Conservation (phyloP, 2,797 vertebrate genomes). For the Catharus ustulatus region DNA sequence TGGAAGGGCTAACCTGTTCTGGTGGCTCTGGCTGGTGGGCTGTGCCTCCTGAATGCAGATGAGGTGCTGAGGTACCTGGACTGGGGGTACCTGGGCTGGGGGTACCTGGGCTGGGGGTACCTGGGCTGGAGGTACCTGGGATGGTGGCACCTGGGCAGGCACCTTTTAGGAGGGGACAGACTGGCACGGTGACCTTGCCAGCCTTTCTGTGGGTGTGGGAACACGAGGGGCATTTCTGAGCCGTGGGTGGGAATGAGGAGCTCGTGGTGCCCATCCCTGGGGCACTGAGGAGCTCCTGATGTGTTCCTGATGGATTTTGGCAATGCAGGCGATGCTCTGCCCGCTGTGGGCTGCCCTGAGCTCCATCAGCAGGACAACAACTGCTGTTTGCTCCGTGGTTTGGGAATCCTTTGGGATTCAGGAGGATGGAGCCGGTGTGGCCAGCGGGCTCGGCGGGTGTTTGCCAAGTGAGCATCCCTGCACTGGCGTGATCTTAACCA, state of each 20-base stretch:
- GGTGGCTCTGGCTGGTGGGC: neutral
- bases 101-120: neutral
- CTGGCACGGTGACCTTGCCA: neutral
- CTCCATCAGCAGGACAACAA: fast-evolving
- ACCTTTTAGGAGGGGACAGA: neutral
- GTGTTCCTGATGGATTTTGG: neutral
- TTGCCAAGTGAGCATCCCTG: neutral
- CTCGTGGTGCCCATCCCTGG: fast-evolving
- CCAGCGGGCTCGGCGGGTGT: fast-evolving
- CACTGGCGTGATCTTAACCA: neutral
- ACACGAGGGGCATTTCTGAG: fast-evolving
- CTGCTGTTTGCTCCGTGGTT: fast-evolving
- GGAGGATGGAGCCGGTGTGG: neutral
- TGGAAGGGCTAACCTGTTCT: fast-evolving
- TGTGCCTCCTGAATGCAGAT: neutral
- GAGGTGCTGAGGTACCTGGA: neutral
- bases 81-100: neutral
- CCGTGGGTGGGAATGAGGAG: neutral
- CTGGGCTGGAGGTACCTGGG: neutral
- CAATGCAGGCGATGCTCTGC: neutral
- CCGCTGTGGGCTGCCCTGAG: fast-evolving
- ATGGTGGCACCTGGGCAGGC: neutral
- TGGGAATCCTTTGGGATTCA: neutral
- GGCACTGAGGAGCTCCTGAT: fast-evolving
- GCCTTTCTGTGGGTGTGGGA: neutral